Conservation (phyloP, 2,797 vertebrate genomes). For the Pipistrellus pygmaeus region DNA sequence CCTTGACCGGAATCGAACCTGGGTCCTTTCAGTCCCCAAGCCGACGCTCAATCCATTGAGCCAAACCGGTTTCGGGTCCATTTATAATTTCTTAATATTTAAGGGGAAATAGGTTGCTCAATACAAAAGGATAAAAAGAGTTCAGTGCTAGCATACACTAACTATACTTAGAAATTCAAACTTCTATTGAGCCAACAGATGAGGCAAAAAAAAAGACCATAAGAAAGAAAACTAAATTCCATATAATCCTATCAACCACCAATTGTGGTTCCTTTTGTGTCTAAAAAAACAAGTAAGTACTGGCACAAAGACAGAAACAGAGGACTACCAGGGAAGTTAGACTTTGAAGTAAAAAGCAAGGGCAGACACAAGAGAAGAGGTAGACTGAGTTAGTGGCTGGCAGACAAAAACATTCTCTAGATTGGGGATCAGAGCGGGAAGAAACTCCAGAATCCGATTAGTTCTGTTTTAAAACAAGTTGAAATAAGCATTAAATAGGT, state of each 20-base stretch:
- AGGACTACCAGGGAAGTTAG: neutral
- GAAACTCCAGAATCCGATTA: neutral
- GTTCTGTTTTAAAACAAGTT: neutral
- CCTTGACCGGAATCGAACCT: no score
- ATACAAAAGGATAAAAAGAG: conserved; percentile 30
- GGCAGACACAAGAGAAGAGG: neutral
- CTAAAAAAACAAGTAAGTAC: conserved; percentile 11
- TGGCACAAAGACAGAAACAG: conserved; percentile 29
- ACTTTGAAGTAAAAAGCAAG: neutral
- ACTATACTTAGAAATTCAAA: conserved; percentile 38
- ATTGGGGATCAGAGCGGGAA: neutral
- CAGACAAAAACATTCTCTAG: conserved; percentile 38
- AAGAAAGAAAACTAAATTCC: conserved; percentile 31
- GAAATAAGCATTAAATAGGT: neutral
- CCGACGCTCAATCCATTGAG: no score
- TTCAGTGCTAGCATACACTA: conserved; percentile 6
- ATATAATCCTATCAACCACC: neutral
- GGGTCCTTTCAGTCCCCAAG: no score
- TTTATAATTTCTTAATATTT: conserved; percentile 25
- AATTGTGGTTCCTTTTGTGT: neutral
- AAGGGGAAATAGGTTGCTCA: neutral
- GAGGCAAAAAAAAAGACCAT: neutral
- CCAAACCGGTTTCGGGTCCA: neutral
- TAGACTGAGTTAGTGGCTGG: neutral
- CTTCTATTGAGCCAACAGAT: neutral